Conservation (phyloP, 2,113 vertebrate genomes). For the Ageneiosus marmoratus region DNA sequence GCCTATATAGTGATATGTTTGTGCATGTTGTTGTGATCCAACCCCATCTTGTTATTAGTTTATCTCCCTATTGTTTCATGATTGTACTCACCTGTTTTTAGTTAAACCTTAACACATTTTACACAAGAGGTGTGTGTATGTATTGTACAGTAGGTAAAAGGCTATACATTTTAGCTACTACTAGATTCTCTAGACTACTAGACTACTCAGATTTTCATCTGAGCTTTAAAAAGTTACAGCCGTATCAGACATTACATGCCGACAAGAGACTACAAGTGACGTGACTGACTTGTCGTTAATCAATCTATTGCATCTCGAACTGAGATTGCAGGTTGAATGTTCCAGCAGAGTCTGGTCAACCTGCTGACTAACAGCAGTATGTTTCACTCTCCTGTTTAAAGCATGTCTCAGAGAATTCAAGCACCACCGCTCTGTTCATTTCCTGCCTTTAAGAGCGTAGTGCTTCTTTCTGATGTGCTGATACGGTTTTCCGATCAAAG, state of each 20-base stretch:
- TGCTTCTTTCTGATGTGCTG: slow-evolving; percentile 2
- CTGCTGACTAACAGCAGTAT: no score
- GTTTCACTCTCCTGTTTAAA: background rate
- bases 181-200: no score
- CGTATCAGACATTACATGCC: no score
- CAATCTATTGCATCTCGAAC: background rate
- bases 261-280: background rate
- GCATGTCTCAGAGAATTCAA: slow-evolving; percentile 8
- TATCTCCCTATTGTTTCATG: no score
- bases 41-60: no score
- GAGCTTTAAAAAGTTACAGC: background rate
- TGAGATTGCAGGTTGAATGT: background rate
- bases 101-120: background rate
- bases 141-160: background rate
- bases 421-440: slow-evolving; percentile 2
- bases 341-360: no score
- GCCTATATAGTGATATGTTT: no score
- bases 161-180: no score
- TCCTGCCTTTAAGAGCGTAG: background rate
- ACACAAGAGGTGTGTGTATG: background rate
- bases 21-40: no score
- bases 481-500: slow-evolving; percentile 35
- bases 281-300: background rate
- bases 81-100: no score
- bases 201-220: no score